These are phyloP conservation scores for Australoheros scitulus DNA, from an alignment of 2,113 vertebrate species.

Conservation along the genomic window DNA sequence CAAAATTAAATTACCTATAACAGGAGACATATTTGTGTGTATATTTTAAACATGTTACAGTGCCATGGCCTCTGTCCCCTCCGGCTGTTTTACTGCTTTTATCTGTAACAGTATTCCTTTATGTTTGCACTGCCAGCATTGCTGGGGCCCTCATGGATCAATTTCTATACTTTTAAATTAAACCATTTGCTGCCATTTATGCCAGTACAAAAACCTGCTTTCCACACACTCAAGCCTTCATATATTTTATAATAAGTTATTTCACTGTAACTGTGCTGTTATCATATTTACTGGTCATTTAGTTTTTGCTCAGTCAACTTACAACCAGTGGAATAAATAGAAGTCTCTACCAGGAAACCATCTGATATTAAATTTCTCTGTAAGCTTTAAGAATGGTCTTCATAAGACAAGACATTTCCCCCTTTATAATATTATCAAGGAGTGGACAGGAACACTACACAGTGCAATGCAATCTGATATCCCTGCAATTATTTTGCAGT, in stretches of 20 bases:
- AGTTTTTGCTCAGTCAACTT: background rate
- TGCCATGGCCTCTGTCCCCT: background rate
- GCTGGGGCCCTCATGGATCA: background rate
- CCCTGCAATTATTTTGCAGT: background rate
- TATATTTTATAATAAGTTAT: background rate
- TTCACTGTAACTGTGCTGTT: background rate
- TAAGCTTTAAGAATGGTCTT: background rate
- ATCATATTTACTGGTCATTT: background rate
- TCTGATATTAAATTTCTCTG: constrained; percentile 8
- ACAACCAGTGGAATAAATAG: background rate
- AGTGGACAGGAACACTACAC: background rate
- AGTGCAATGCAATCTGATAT: background rate
- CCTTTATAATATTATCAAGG: background rate
- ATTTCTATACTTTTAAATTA: constrained; percentile 24
- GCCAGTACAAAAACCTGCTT: background rate
- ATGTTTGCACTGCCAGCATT: constrained; percentile 15
- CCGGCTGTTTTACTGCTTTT: background rate
- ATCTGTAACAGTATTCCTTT: background rate
- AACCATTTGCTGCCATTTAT: background rate
- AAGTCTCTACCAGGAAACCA: constrained; percentile 23
- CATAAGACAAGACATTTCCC: background rate
- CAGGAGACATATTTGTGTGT: background rate
- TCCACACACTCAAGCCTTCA: background rate
- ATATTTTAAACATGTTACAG: background rate
- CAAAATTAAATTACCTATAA: background rate